A percentile compares a stretch with the other conserved stretches of the same genome.
phyloP scores from a whole-genome alignment of 2,888 invertebrate genomes.

The Arge pagana region DNA sequence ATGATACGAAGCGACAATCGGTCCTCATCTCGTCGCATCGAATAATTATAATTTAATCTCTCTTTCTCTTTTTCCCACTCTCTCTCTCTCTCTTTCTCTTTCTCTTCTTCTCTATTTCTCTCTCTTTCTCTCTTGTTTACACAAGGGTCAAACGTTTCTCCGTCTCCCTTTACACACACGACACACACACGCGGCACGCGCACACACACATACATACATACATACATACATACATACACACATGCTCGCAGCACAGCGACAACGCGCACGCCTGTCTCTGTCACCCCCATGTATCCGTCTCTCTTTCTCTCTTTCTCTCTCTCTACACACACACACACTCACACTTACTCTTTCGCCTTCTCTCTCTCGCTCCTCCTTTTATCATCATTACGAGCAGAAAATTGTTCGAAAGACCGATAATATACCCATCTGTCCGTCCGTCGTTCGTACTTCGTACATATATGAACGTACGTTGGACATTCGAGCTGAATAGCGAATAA shows the following conservation, averaged over 20 bases:
- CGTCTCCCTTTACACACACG: slow-evolving; percentile 3
- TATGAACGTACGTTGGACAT: no score
- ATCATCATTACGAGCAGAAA: no score
- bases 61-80: not conserved
- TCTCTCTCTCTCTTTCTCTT: slow-evolving; percentile 3
- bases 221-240: slow-evolving; percentile 11
- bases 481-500: no score
- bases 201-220: slow-evolving; percentile 23
- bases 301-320: slow-evolving; percentile 5
- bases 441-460: not conserved
- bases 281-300: slow-evolving; percentile 1
- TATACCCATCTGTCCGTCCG: not conserved
- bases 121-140: slow-evolving; percentile 10
- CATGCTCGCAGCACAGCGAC: slow-evolving; percentile 15
- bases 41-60: not conserved
- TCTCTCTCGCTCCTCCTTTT: not conserved
- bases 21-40: not conserved
- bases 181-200: slow-evolving; percentile 26
- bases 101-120: slow-evolving; percentile 14
- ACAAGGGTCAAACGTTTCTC: not conserved
- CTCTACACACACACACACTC: slow-evolving; percentile 17
- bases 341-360: slow-evolving; percentile 2
- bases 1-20: not conserved
- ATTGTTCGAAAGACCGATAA: not conserved
- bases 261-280: not conserved